Evolutionary conservation across 2,797 vertebrate genomes (phyloP), one percentile per base, ranked within the genome.

Genomic region (Heliangelus exortis): DNA sequence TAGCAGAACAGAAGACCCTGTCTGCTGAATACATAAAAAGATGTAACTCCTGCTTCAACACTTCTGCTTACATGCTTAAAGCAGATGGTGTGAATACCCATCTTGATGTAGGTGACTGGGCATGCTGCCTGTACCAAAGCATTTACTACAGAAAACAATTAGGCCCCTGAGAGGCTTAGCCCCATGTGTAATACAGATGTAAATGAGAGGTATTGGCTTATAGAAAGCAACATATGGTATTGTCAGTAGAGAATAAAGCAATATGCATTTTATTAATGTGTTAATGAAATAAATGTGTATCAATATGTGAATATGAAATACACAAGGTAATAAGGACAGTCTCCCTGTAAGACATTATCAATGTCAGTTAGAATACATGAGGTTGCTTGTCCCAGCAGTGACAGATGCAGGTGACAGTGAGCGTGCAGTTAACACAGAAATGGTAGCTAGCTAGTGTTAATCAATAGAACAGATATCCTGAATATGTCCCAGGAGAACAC

Each of bases 181-280:
- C n/a, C 22, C 1, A 0, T 0, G 1, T 50, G 75, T 67, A 87
- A 89, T 16, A 55, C n/a, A 74, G n/a, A 45, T 19, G 25, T 58
- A 63, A 76, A 67, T 33, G 36, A 41, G 72, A 89, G n/a, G n/a
- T 55, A 33, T 36, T 79, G 71, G 29, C 66, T 90, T 62, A 66
- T 48, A 79, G 84, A 87, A 89, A 69, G 72, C 48, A 94, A 66
- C 75, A 85, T 73, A 66, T 33, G 55, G 43, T 82, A 48, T 71
- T 71, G 83, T 20, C 68, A 89, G 19, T 12, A 61, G 82, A 87
- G 43, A 76, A 85, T 76, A 77, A 90, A 88, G 65, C 61, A 50
- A 48, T n/a, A 50, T 12, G 19, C 11, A 67, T 50, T 87, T 76
- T 59, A 47, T 57, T 79, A 45, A 45, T 45, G 45, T 45, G 18